Evolutionary conservation across 2,113 vertebrate species (phyloP), one percentile per base, ranked within the genome.

Genomic region (Corythornis madagascariensis): DNA sequence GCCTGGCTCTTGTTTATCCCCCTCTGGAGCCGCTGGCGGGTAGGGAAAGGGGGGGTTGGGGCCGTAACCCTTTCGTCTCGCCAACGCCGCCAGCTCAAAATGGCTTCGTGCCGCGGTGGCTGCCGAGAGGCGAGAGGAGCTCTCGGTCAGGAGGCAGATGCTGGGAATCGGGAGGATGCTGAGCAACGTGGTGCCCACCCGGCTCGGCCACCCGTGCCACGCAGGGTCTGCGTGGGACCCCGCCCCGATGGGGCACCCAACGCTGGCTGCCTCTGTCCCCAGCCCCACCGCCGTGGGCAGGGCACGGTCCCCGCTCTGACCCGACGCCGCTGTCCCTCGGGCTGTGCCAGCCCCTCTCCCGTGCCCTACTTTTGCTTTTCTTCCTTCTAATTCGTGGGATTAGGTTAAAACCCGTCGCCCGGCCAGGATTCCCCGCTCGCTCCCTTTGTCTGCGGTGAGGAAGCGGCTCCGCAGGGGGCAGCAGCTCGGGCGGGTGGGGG

Each of bases 1-100:
- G 74, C 52, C 64, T 19, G 10, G 89, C 92, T 33, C 93, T 64
- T 94, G 77, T 95, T 94, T 76, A 79, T 84, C 85, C 56, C 74
- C 43, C 25, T 7, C 2, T 57, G 66, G 61, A 7, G 76, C 50
- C 35, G 5, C 55, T 0, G 63, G 22, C 9, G 16, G 33, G 59
- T 29, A 8, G 50, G n/a, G 14, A 50, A 45, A 38, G 92, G 90
- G 64, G 84, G 81, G 70, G 12, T 24, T 3, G 92, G 77, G 78
- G 85, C 74, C 28, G 50, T 84, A 63, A 94, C 90, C 83, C 94
- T 82, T 67, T 73, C 63, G 19, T 57, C 74, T 81, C 63, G 19
- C 59, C 11, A 29, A 33, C 11, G 25, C 48, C 10, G 21, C 15
- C 14, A 43, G 66, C 86, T 93, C 95, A 94, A 85, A 89, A 93